These are phyloP conservation scores for Lydus trimaculatus DNA, from an alignment of 2,888 invertebrate genomes.

Conservation along the genomic window DNA sequence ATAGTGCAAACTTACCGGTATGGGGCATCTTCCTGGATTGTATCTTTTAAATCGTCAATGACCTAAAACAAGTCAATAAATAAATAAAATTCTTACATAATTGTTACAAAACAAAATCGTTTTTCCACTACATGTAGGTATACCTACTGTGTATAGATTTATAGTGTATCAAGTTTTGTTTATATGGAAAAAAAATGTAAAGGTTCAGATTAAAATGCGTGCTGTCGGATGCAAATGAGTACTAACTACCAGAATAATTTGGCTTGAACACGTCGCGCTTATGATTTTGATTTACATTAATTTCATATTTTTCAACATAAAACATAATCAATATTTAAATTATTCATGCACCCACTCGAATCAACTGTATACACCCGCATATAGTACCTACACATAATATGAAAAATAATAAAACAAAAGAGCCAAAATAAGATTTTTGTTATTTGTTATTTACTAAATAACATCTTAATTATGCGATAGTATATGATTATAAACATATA, in stretches of 20 bases:
- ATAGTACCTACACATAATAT: background rate
- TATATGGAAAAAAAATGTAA: background rate
- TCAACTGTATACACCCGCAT: background rate
- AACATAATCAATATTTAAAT: constrained; percentile 56
- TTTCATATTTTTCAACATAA: constrained; percentile 61
- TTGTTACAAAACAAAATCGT: constrained; percentile 17
- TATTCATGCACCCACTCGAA: constrained; percentile 44
- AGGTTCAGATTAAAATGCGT: constrained; percentile 52
- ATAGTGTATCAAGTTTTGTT: background rate
- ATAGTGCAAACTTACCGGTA: constrained; percentile 44
- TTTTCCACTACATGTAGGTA: constrained; percentile 17
- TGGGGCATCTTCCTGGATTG: constrained; percentile 42
- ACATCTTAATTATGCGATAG: constrained; percentile 6
- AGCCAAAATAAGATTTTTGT: constrained; percentile 32
- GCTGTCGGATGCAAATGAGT: constrained; percentile 59
- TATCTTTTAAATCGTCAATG: constrained; percentile 4
- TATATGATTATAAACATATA: background rate
- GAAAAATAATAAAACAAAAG: background rate
- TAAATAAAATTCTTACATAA: constrained; percentile 9
- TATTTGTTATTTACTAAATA: background rate
- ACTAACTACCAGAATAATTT: constrained; percentile 61
- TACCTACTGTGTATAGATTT: background rate
- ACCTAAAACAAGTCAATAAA: constrained; percentile 35
- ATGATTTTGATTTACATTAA: constrained; percentile 63
- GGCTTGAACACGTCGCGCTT: constrained; percentile 61